Percentiles rank a stretch among this genome's conserved stretches.
Evolutionary conservation across 2,797 vertebrate genomes (phyloP).

Genomic region (Anguilla anguilla): DNA sequence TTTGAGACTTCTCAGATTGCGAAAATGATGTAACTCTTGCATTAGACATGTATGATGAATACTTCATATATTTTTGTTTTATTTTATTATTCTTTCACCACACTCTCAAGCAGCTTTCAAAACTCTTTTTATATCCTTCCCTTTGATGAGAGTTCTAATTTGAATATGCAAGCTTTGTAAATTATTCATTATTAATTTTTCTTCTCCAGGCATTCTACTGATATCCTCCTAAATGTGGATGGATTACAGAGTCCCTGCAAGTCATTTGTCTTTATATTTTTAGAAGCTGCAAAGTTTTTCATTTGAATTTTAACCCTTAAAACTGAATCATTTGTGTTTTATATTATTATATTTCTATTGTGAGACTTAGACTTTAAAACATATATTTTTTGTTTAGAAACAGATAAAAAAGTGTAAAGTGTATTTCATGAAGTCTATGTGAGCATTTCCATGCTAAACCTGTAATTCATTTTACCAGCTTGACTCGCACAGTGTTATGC

Average conservation of each 20-base stretch:
- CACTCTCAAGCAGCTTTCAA: neutral
- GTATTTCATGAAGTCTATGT: neutral
- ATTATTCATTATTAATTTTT: slow-evolving; percentile 15
- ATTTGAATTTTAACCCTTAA: neutral
- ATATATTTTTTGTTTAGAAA: neutral
- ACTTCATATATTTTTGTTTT: neutral
- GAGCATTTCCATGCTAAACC: neutral
- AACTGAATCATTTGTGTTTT: neutral
- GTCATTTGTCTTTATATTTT: slow-evolving; percentile 8
- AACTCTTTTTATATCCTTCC: neutral
- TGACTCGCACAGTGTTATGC: neutral
- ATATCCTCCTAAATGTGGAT: neutral
- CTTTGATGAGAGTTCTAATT: slow-evolving; percentile 2
- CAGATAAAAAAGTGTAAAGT: neutral
- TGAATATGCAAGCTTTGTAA: neutral
- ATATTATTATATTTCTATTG: too few relatives aligned
- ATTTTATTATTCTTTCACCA: neutral
- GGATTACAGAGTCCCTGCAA: neutral
- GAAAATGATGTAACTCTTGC: slow-evolving; percentile 9
- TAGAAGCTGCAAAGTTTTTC: slow-evolving; percentile 1
- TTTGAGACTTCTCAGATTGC: neutral
- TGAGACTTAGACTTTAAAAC: too few relatives aligned
- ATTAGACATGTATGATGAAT: neutral
- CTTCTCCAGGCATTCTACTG: neutral
- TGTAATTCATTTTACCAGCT: neutral